Base-by-base conservation (phyloP, 2,888 invertebrate genomes). In the Drosophila nigricruria region DNA sequence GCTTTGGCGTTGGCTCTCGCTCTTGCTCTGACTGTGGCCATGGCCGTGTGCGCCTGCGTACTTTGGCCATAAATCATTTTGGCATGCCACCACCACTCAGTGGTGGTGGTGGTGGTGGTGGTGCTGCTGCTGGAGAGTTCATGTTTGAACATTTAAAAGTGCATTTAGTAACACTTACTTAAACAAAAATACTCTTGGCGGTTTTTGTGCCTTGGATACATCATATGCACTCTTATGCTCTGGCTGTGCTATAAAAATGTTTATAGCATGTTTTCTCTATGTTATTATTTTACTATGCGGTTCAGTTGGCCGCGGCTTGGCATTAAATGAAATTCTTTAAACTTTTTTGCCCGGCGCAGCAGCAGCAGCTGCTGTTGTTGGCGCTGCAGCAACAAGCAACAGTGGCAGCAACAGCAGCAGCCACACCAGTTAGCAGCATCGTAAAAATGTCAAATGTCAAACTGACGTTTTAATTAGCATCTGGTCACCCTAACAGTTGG, bases 151-250 rank as follows among this genome's bases (percentile, higher is more conserved):
- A 89, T 89, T 89, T 89, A 85, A 90, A 87, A 87, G 89, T 90
- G 85, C 91, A 91, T 91, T 91, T 91, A 91, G 91, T 89, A 91
- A 91, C 91, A 91, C 91, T 90, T 82, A 91, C 90, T 91, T 91
- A 91, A 90, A 70, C 27, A 54, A 63, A 40, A 50, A 34, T 42
- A 53, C 53, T 58, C 59, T 63, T 53, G 73, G 62, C 42, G 65
- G 53, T 72, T 63, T 67, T 56, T 59, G 42, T 65, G 66, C 45
- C 16, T 61, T 42, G 18, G 25, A 18, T 54, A 25, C 40, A 40
- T 9, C 49, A 42, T 18, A 2, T 18, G 10, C 25, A 32, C 30
- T 56, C 34, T 12, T 23, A 0, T 45, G 18, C 30, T 32, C 3
- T 47, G 18, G 49, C 42, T 71, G 70, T 81, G 88, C 88, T 86